Evolutionary conservation across 2,888 invertebrate species (phyloP).

Genomic region (Melipona bicolor): DNA sequence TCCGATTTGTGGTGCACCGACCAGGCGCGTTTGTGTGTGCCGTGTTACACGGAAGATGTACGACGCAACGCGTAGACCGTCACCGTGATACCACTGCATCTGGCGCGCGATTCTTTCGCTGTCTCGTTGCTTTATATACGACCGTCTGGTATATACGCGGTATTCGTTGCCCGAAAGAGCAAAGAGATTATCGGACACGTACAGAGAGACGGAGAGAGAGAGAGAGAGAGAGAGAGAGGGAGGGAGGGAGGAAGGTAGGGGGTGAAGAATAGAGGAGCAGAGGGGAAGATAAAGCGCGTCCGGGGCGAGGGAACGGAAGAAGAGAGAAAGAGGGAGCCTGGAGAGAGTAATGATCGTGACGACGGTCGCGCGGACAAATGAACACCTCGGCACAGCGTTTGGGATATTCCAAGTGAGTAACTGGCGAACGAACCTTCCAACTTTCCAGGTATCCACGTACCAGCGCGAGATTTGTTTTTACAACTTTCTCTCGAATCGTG

Average conservation of each 20-base stretch:
- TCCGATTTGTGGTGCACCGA: conserved; percentile 46
- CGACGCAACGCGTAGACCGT: conserved; percentile 37
- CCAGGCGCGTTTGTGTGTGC: conserved; percentile 26
- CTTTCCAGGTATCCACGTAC: neutral
- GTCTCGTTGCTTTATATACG: conserved; percentile 44
- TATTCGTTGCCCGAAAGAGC: conserved; percentile 59
- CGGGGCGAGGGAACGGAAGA: conserved; percentile 41
- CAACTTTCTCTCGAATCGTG: too few relatives aligned
- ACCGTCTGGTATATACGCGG: conserved; percentile 47
- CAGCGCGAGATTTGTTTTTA: too few relatives aligned
- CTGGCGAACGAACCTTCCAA: neutral
- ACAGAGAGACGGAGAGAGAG: conserved; percentile 1
- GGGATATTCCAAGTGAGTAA: conserved; percentile 82
- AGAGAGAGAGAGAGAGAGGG: neutral
- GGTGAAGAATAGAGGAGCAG: conserved; percentile 2
- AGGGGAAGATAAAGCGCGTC: conserved; percentile 16
- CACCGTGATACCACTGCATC: conserved; percentile 28
- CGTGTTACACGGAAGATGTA: conserved; percentile 37
- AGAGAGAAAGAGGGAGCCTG: conserved; percentile 42
- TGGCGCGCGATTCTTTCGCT: conserved; percentile 57
- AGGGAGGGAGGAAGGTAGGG: neutral
- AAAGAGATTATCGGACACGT: conserved; percentile 11
- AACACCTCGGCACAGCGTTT: conserved; percentile 82
- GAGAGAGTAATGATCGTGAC: conserved; percentile 76
- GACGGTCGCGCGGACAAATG: conserved; percentile 79